Evolutionary conservation across 2,113 vertebrate genomes (phyloP).

Genomic region (Muntiacus muntjak): DNA sequence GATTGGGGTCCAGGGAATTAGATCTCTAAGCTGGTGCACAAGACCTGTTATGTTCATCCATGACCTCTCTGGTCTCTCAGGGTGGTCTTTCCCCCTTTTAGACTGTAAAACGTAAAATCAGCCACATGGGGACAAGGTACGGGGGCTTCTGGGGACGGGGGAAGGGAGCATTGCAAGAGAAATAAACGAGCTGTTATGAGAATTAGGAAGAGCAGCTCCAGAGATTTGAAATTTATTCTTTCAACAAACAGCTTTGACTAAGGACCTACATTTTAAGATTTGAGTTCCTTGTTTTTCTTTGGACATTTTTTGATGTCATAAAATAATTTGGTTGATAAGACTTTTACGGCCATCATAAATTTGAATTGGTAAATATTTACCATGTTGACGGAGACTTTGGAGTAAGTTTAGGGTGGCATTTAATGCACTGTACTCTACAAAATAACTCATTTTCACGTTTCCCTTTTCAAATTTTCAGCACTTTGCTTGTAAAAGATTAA

Average conservation of each 20-base stretch:
- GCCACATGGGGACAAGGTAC: fast-evolving
- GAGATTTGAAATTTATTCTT: background rate
- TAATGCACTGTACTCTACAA: background rate
- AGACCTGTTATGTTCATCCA: too few species aligned
- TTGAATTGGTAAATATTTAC: background rate
- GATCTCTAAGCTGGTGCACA: background rate
- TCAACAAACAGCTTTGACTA: background rate
- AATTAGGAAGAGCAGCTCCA: too few species aligned
- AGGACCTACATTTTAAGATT: background rate
- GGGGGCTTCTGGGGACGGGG: background rate
- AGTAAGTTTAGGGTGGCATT: background rate
- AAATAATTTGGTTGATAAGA: background rate
- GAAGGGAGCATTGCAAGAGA: fast-evolving
- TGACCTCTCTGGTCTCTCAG: fast-evolving
- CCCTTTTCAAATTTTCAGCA: background rate
- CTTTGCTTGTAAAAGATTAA: background rate
- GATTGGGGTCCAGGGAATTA: fast-evolving
- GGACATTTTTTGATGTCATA: background rate
- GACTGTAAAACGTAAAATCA: background rate
- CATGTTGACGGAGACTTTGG: background rate
- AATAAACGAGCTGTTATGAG: fast-evolving
- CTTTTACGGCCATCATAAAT: background rate
- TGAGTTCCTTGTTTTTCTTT: background rate
- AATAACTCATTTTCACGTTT: background rate
- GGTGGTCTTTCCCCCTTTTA: background rate